Evolutionary conservation across 2,888 invertebrate genomes (phyloP), one percentile per base, ranked within the genome.

Genomic region (Cremastinae sp.): DNA sequence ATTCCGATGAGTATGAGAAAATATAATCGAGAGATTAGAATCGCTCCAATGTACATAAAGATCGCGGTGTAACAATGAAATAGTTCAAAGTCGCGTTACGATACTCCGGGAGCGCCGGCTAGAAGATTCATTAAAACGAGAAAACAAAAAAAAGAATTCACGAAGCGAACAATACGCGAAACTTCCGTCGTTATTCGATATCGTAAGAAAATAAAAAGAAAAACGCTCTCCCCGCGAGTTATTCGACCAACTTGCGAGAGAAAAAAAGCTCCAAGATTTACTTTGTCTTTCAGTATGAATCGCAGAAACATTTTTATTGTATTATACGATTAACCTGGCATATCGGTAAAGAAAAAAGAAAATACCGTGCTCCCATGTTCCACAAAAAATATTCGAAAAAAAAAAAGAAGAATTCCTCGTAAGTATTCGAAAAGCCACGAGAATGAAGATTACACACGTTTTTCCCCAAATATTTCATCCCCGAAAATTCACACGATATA

Each of bases 401-500:
- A 56, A 56, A 36, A 61, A 47, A 14, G 38, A 36, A 36, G n/a
- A 41, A 43, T 9, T 34, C 20, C 45, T 18, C 36, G 34, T 54
- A 43, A 34, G 12, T 18, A 18, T n/a, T n/a, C 18, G 49, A 3
- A 51, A n/a, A 10, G 34, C 2, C 5, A 7, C 41, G 28, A 2
- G 14, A 53, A 34, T 28, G 14, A 5, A 65, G 36, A n/a, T 10
- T 12, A 49, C 38, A n/a, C 14, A 62, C 7, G 14, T 51, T 64
- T 28, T 8, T 38, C 47, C 41, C 20, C 36, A 18, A 18, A 14
- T 49, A 22, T 58, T 41, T 51, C n/a, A n/a, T 38, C 49, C 38
- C 7, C 49, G 38, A 41, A 58, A 59, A 22, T 16, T 22, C 47
- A 49, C 68, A 49, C 75, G 75, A 69, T 79, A 78, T 66, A 76